Evolutionary conservation across 92 coral and sea anemone species (phyloP).

Genomic region (Zoanthus gigantus): DNA sequence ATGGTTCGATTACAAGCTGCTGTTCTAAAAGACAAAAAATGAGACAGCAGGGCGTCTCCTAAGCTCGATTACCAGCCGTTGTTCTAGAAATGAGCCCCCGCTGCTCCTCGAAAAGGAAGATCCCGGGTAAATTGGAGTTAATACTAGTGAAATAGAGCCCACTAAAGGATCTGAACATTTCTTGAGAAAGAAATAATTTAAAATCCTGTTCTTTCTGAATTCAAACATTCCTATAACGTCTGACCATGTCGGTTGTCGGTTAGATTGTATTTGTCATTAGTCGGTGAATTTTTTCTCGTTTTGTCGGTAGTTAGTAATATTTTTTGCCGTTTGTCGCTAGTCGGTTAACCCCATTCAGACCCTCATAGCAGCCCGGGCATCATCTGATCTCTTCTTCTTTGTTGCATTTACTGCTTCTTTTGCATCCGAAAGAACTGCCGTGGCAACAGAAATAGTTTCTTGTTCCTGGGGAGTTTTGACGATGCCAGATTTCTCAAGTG

Average conservation of each 20-base stretch:
- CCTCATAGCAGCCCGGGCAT: conserved; percentile 17
- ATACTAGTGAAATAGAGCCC: too few relatives aligned
- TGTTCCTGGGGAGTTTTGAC: too few relatives aligned
- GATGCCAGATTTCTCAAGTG: too few relatives aligned
- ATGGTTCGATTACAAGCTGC: too few relatives aligned
- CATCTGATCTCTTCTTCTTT: conserved; percentile 20
- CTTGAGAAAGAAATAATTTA: too few relatives aligned
- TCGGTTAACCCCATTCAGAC: conserved; percentile 11
- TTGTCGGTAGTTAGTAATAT: background rate
- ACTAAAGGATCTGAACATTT: too few relatives aligned
- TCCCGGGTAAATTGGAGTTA: too few relatives aligned
- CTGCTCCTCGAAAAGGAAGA: too few relatives aligned
- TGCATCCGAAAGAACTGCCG: conserved; percentile 19
- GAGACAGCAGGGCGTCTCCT: conserved; percentile 36
- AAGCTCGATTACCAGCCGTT: conserved; percentile 18
- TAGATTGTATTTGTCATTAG: background rate
- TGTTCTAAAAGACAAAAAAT: too few relatives aligned
- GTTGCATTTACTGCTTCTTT: conserved; percentile 37
- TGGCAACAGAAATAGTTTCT: conserved; percentile 9
- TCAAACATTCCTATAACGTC: too few relatives aligned
- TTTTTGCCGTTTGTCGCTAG: conserved; percentile 12
- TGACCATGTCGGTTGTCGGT: background rate
- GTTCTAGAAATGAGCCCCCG: background rate
- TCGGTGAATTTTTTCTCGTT: background rate
- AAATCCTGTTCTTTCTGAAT: too few relatives aligned